Evolutionary conservation across 1,140 invertebrate genomes (phyloP).

Genomic region (Melanaphis sacchari): DNA sequence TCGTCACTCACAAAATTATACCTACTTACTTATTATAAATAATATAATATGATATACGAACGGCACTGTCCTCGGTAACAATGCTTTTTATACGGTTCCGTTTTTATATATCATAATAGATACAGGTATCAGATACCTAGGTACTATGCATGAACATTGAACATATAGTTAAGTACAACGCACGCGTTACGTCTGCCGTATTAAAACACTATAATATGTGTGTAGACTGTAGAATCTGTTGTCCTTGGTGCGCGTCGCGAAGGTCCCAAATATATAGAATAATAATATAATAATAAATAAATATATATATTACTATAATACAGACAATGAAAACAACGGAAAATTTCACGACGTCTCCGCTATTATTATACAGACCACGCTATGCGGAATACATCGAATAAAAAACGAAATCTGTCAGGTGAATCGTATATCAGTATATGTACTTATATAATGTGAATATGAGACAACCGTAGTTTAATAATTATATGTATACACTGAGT

Average conservation of each 20-base stretch:
- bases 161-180: background rate
- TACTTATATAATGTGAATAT: background rate
- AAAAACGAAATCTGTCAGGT: background rate
- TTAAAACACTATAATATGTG: background rate
- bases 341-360: background rate
- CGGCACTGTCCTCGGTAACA: background rate
- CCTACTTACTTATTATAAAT: background rate
- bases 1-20: background rate
- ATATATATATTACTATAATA: background rate
- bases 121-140: background rate
- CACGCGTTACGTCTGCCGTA: background rate
- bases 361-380: background rate
- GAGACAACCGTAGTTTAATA: background rate
- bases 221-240: background rate
- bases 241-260: background rate
- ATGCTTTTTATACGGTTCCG: background rate
- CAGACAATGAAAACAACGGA: background rate
- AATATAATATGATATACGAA: background rate
- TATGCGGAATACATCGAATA: background rate
- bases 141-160: background rate
- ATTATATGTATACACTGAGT: background rate
- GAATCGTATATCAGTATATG: background rate
- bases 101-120: background rate
- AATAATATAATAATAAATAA: too few relatives aligned
- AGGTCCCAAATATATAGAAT: constrained; percentile 3